Base-by-base conservation (phyloP, 1,140 invertebrate species). In the Bombus waltoni region DNA sequence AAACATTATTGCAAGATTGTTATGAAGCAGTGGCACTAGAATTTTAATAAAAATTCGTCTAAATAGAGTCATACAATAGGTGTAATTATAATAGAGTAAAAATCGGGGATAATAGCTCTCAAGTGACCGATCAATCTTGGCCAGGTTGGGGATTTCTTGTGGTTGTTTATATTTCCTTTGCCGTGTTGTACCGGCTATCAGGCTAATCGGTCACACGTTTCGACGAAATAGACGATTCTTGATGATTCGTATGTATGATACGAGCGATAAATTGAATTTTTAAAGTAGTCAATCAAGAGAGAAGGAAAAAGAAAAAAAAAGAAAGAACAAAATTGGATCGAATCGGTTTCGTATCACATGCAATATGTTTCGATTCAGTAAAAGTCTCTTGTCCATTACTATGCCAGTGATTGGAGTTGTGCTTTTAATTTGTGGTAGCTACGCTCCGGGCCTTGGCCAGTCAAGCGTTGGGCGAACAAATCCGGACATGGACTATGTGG, bases 361-460 rank as follows among this genome's bases (percentile, higher is more conserved):
- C 38, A 38, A 72, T 71, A 35, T 80, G 11, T 70, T 85, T 85
- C 42, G 57, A 85, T 72, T 62, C 70, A 57, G n/a, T 42, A 62
- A 57, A 28, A 72, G 68, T 40, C 28, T 40, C 25, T 66, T 84
- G 28, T 73, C 42, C 68, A 80, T 80, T 85, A 71, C 57, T 72
- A 85, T 80, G 94, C 94, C 94, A 95, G 94, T 95, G 94, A 95
- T 95, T 95, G 94, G 94, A 90, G 94, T 95, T 95, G 95, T 95
- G 94, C 94, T 94, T 72, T 95, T 94, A 89, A 88, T 95, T 91
- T 94, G 91, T 95, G 89, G 85, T 94, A 95, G 95, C 91, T 95
- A 95, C 89, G 94, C 94, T 94, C 94, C 94, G 89, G 95, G 94
- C 92, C 93, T 93, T 91, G 92, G 94, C 92, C 94, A 95, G 83